These are phyloP conservation scores for Iguana delicatissima DNA, from an alignment of 2,797 vertebrate genomes.

Conservation along the genomic window DNA sequence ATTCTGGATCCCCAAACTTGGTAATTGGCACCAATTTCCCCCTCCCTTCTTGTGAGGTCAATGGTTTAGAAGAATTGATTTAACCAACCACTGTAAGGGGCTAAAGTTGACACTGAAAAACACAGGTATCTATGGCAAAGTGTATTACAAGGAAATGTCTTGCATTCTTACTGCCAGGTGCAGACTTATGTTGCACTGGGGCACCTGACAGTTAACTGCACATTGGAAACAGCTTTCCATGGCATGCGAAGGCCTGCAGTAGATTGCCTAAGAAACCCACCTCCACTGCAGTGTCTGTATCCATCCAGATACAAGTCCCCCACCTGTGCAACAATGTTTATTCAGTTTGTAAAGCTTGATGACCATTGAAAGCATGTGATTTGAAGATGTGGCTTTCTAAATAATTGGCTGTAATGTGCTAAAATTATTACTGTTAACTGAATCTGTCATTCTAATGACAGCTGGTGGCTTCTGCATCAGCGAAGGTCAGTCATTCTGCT, in stretches of 20 bases:
- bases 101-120: neutral
- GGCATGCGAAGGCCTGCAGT: too few relatives aligned
- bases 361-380: neutral
- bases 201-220: neutral
- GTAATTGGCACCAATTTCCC: too few relatives aligned
- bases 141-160: too few relatives aligned
- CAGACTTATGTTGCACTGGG: neutral
- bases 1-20: too few relatives aligned
- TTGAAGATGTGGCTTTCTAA: neutral
- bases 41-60: neutral
- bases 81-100: neutral
- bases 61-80: neutral
- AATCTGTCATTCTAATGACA: neutral
- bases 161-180: neutral
- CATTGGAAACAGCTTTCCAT: neutral
- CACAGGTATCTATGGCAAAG: neutral
- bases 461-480: too few relatives aligned
- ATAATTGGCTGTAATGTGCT: neutral
- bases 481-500: too few relatives aligned
- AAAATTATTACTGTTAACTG: constrained; percentile 11
- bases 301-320: neutral
- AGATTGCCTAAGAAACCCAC: neutral
- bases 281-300: neutral
- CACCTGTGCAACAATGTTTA: neutral
- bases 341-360: neutral